phyloP scores from a whole-genome alignment of 2,797 vertebrate genomes.

The Taeniopygia guttata region DNA sequence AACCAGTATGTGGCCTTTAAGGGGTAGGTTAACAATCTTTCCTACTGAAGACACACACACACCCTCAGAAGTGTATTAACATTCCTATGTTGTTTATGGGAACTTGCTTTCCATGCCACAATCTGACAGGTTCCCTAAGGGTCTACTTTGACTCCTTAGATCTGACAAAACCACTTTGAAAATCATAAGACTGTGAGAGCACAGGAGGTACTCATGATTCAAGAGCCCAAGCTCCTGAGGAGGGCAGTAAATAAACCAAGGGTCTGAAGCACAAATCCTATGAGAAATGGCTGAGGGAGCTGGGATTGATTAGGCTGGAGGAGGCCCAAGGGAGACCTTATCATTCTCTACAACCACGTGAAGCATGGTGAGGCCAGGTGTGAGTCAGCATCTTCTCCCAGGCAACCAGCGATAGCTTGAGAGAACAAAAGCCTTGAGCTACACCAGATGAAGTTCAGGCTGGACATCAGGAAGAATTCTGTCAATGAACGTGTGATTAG shows the following conservation, averaged over 20 bases:
- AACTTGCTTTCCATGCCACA: neutral
- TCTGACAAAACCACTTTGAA: rapidly evolving
- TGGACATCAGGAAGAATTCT: neutral
- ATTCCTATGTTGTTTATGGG: rapidly evolving
- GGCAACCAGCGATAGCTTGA: rapidly evolving
- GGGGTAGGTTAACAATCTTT: neutral
- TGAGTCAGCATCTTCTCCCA: neutral
- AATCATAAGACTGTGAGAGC: neutral
- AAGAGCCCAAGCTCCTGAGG: neutral
- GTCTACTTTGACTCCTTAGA: neutral
- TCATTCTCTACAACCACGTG: neutral
- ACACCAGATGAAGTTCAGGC: neutral
- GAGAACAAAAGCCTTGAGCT: neutral
- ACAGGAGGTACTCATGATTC: rapidly evolving
- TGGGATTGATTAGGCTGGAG: neutral
- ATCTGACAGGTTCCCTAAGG: no score
- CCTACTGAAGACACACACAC: neutral
- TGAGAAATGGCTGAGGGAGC: neutral
- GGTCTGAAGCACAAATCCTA: neutral
- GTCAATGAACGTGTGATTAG: neutral
- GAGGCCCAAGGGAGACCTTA: neutral
- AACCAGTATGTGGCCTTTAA: no score
- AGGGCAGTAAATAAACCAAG: neutral
- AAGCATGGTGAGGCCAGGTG: no score
- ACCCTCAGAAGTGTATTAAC: neutral